Base-by-base conservation (phyloP, 2,113 vertebrate genomes). In the Mystacornis crossleyi region DNA sequence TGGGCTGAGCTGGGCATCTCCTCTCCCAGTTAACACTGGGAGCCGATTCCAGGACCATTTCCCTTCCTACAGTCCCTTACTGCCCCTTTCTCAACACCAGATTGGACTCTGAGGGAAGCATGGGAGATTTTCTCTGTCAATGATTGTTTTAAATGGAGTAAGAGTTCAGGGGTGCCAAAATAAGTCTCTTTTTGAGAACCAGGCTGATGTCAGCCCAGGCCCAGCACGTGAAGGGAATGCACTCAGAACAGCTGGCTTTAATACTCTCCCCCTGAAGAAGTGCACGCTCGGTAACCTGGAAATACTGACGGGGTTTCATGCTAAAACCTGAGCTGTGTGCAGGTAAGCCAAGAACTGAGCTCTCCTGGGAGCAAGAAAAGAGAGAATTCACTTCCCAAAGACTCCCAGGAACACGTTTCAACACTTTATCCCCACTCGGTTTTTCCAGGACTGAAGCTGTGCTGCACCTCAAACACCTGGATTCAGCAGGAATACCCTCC, bases 71-170 rank as follows among this genome's bases (percentile, higher is more conserved):
- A 79, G 75, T 9, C 20, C 70, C 40, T 3, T 3, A 3, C 0
- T 43, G 54, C 4, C n/a, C 42, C 60, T 29, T 14, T 31, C 54
- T 67, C 31, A 7, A 3, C 16, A 31, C 15, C 64, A 71, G 33
- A 8, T 20, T 0, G 7, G 36, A 4, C 14, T 9, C 38, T 10
- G 23, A 43, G 77, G 58, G 28, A 42, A 78, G 42, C 38, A 55
- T 0, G 11, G 3, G 2, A 29, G 11, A 7, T 24, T 57, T 73
- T 12, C 36, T 12, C 53, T 8, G 2, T 10, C 13, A 38, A 6
- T 6, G 21, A 3, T 8, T 57, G 34, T 19, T 24, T 42, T 9
- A 4, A 65, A 43, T 18, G 11, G 12, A 65, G 0, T 11, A 36
- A 11, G 12, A 67, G n/a, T 40, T 28, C 2, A 36, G 61, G 31